Base-by-base conservation (phyloP, 2,888 invertebrate genomes). In the Drosophila koepferae region DNA sequence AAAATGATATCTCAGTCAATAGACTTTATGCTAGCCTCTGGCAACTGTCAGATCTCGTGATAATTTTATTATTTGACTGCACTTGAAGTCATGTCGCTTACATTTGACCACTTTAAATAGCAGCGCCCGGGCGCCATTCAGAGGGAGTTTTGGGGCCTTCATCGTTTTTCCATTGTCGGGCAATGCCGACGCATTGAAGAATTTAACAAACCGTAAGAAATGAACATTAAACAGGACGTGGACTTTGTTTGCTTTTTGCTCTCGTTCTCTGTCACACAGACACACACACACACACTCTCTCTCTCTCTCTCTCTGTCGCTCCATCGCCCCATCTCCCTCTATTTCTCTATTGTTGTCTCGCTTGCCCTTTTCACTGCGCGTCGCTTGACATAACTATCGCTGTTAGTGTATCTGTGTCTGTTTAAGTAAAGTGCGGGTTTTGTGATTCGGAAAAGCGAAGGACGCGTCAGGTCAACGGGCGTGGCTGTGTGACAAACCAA, bases 121-220 rank as follows among this genome's bases (percentile, higher is more conserved):
- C 31, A 34, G 23, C 16, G 41, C 18, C 28, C 3, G 18, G 43
- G 20, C 51, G 3, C 51, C 36, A 20, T 16, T 20, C 38, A 8
- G 18, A 31, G 41, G 41, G 55, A 16, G 38, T 16, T 41, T 23
- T 41, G 31, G 55, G 41, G 41, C 18, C 14, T 14, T 54, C 53
- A 16, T 38, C 53, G 46, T 23, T 46, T 16, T 3, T 2, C 20
- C 48, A 40, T 55, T 51, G 72, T 41, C 43, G 23, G 61, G 41
- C 49, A 68, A 55, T 55, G 75, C 74, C 74, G 77, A 74, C 77
- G 78, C 78, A 84, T 84, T 81, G 81, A 82, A 80, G 82, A 74
- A 82, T 68, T 85, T 81, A 85, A 87, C 85, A 85, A 87, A 85
- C 87, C 87, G 84, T 87, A 81, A 84, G 82, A 79, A 82, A 81